These are phyloP conservation scores for Scaptomyza graminum DNA, from an alignment of 1,140 invertebrate genomes.

Conservation along the genomic window DNA sequence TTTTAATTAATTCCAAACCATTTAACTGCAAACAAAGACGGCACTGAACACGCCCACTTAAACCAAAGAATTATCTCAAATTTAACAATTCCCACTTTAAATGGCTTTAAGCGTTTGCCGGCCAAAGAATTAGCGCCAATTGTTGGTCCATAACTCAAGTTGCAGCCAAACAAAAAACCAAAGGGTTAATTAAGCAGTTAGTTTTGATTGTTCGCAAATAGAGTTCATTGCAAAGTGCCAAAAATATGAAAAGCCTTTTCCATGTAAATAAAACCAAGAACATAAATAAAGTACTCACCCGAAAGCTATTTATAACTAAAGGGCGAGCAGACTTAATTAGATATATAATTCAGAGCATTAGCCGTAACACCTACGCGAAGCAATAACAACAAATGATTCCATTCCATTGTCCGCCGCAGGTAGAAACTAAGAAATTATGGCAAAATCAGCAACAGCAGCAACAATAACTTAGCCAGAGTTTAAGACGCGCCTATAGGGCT, in stretches of 20 bases:
- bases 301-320: conserved; percentile 66
- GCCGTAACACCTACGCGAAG: conserved; percentile 61
- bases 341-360: conserved; percentile 75
- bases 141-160: conserved; percentile 46
- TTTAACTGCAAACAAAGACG: conserved; percentile 57
- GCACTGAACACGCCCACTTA: conserved; percentile 34
- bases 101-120: conserved; percentile 25
- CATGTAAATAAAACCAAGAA: conserved; percentile 20
- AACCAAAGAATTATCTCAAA: conserved; percentile 37
- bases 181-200: conserved; percentile 61
- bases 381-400: conserved; percentile 22
- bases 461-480: conserved; percentile 20
- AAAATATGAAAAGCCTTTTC: no score
- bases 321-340: conserved; percentile 64
- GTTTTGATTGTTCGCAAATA: conserved; percentile 34
- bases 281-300: conserved; percentile 27
- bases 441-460: conserved; percentile 15
- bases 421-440: conserved; percentile 68
- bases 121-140: conserved; percentile 59
- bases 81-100: conserved; percentile 37
- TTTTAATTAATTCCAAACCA: conserved; percentile 59
- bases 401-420: conserved; percentile 20
- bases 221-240: no score
- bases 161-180: conserved; percentile 26
- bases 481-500: conserved; percentile 5